Conservation (phyloP, 2,113 vertebrate genomes). For the Phylloscopus trochilus region DNA sequence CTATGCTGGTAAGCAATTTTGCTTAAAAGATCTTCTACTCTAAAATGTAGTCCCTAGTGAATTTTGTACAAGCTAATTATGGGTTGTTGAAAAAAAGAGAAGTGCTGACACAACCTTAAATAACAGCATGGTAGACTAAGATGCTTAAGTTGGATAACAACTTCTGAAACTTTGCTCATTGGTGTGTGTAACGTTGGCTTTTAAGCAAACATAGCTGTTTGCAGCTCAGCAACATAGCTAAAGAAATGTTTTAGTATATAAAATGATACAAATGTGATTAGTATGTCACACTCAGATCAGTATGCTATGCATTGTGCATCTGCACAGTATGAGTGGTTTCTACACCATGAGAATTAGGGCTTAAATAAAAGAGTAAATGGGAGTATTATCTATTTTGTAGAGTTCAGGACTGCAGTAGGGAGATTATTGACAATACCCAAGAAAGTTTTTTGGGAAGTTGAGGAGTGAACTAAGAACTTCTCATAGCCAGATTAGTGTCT, state of each 20-base stretch:
- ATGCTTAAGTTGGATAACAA: neutral
- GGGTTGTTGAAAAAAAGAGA: slow-evolving; percentile 21
- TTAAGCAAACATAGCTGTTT: neutral
- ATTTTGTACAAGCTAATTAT: slow-evolving; percentile 24
- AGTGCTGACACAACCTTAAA: slow-evolving; percentile 30
- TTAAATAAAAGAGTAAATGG: neutral
- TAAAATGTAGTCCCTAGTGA: slow-evolving; percentile 15
- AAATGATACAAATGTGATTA: neutral
- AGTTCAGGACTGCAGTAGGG: neutral
- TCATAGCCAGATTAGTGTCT: neutral
- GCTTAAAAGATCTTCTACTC: neutral
- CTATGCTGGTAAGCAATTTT: slow-evolving; percentile 21
- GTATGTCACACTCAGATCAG: neutral
- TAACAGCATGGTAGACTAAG: neutral
- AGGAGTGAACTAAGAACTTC: neutral
- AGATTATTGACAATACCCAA: neutral
- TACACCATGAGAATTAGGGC: neutral
- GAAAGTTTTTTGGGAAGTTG: neutral
- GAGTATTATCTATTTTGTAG: neutral
- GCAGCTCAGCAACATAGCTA: neutral
- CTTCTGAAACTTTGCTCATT: neutral
- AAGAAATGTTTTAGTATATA: neutral
- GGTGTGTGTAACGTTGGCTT: neutral
- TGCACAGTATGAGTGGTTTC: neutral
- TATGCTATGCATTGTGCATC: neutral